Base-by-base conservation (phyloP, 2,797 vertebrate genomes). In the Myripristis jacobus region DNA sequence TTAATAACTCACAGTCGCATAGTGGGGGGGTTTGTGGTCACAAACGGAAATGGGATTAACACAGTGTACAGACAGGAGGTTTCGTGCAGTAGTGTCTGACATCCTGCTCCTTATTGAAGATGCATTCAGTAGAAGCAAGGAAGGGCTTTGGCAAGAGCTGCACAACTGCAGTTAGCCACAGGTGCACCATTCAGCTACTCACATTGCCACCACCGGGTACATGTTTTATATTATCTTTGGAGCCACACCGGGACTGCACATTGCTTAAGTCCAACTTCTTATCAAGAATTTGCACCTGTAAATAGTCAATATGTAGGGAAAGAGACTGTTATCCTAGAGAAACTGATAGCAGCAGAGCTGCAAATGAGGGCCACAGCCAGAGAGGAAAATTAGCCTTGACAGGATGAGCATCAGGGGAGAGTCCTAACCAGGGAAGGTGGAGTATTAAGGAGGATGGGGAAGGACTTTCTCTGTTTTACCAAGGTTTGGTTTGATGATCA, bases 211-310 rank as follows among this genome's bases (percentile, higher is more conserved):
- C 93, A 82, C 96, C 95, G 0, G 97, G 94, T 75, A 93, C 90
- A 91, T 98, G 96, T 96, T 95, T 97, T 90, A 98, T 92, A 95
- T 98, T 98, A 93, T 96, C 96, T 96, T 97, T 98, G 94, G 97
- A 98, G 92, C 97, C 97, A 79, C 97, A 98, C 78, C 75, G 96
- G 85, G 94, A 87, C 85, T 91, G 93, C 79, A 94, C 93, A 72
- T 41, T 91, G 90, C 75, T 90, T 66, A 94, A 84, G 74, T 94
- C 93, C 93, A 94, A 63, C 92, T 93, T 94, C 93, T 92, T 84
- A 54, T 94, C 92, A 71, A 93, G 77, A 89, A 94, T 94, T 78
- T 94, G 91, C 31, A 94, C 90, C 94, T 94, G 89, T 57, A 89
- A 84, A 85, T 41, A 90, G 77, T 85, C 41, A 70, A 90, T 70